Evolutionary conservation across 2,113 vertebrate species (phyloP), one percentile per base, ranked within the genome.

Genomic region (Catharus bicknelli): DNA sequence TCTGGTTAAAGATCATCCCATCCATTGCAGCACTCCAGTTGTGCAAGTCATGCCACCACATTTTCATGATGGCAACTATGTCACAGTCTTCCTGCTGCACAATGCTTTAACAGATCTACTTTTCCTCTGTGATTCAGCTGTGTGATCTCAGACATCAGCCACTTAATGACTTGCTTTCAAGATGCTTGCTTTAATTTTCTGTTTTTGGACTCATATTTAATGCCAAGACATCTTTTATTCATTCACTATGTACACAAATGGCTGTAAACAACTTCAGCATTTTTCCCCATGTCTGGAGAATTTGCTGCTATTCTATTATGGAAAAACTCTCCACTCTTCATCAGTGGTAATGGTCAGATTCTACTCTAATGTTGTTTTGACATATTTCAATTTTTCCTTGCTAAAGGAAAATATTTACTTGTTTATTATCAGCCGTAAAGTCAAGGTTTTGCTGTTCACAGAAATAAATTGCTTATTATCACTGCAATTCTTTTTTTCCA

Each of bases 401-500:
- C 59, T 53, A 53, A 94, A 92, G 72, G 45, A 87, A 94, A 92
- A 94, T 90, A 91, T 94, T 83, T 81, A 10, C 66, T 90, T 94
- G 59, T 88, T 93, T 86, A 86, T 84, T 87, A 91, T 88, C 51
- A 54, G 61, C 29, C 11, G 7, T 72, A 59, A 93, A 88, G 88
- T 88, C 73, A 18, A 89, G 29, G 77, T 88, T 94, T 90, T 90
- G 53, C 40, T 83, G 22, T 80, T 95, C 88, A 90, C 40, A 86
- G 64, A 87, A 94, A 90, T 88, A 94, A 94, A 94, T 90, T 63
- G 89, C 48, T 92, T 81, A n/a, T 75, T 97, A 78, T 93, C 86
- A 86, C 57, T n/a, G 26, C 61, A 87, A 67, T 87, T 83, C 23
- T 85, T 90, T 96, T 67, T 88, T 95, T 94, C 90, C 86, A 95